Evolutionary conservation across 2,113 vertebrate species (phyloP).

Genomic region (Oriolus oriolus): DNA sequence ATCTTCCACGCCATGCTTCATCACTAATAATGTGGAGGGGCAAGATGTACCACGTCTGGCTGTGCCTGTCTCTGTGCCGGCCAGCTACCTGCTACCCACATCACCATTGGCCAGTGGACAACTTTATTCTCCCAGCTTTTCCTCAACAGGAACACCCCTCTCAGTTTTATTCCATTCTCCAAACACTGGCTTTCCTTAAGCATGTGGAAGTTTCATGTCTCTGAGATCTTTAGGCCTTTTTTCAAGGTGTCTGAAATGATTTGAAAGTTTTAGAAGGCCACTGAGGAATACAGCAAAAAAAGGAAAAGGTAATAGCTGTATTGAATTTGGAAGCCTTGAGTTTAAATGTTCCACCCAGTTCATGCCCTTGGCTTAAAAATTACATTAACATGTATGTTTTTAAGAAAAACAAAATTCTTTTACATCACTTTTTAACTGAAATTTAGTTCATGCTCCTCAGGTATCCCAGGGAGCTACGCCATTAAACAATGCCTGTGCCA

Average conservation of each 20-base stretch:
- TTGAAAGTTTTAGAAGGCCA: neutral
- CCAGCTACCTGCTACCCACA: fast-evolving
- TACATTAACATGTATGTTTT: neutral
- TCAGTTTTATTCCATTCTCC: neutral
- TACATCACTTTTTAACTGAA: neutral
- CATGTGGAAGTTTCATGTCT: neutral
- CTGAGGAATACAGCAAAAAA: neutral
- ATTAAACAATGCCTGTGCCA: neutral
- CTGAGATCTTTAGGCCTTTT: neutral
- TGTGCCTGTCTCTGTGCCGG: neutral
- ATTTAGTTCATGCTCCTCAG: neutral
- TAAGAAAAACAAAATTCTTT: neutral
- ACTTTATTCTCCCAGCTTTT: neutral
- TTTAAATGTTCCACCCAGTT: neutral
- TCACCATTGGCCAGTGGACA: neutral
- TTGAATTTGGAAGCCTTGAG: neutral
- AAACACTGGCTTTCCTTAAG: neutral
- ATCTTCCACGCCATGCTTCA: neutral
- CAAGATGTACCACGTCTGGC: fast-evolving
- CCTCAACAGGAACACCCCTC: neutral
- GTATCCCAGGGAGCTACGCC: neutral
- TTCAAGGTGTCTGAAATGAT: neutral
- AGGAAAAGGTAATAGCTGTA: neutral
- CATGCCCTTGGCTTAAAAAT: neutral
- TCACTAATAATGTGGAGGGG: neutral